These are phyloP conservation scores for Dynastes maya DNA, from an alignment of 2,888 invertebrate genomes.

Conservation along the genomic window DNA sequence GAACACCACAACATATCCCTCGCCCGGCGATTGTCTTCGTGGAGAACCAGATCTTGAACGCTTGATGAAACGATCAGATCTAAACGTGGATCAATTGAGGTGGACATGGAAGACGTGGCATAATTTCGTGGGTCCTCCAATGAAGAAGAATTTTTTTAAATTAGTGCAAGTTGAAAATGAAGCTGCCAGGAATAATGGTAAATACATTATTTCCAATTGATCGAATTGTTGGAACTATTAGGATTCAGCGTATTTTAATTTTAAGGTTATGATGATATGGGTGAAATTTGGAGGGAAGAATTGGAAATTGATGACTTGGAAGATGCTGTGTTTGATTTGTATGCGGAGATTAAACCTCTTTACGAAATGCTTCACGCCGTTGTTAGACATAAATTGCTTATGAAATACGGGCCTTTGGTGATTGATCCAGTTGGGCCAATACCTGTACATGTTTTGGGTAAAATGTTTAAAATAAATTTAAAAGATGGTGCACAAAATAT, in stretches of 20 bases:
- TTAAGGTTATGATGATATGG: conserved; percentile 77
- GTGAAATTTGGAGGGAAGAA: conserved; percentile 78
- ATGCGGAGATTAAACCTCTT: conserved; percentile 75
- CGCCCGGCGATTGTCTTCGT: conserved; percentile 71
- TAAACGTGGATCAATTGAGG: conserved; percentile 61
- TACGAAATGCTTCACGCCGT: conserved; percentile 84
- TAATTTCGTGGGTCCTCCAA: conserved; percentile 74
- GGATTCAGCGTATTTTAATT: not conserved
- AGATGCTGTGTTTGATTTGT: conserved; percentile 71
- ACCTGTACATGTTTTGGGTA: conserved; percentile 81
- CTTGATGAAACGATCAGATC: conserved; percentile 71
- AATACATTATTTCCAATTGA: conserved; percentile 51
- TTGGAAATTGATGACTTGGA: conserved; percentile 76
- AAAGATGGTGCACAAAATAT: not conserved
- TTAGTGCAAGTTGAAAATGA: conserved; percentile 76
- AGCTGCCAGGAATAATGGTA: conserved; percentile 79
- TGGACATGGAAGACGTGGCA: conserved; percentile 82
- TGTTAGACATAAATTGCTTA: conserved; percentile 75
- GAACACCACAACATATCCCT: conserved; percentile 58
- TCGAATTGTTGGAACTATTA: not conserved
- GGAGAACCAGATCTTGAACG: conserved; percentile 78
- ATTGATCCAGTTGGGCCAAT: conserved; percentile 75
- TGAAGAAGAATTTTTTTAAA: conserved; percentile 73
- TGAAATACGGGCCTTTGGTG: conserved; percentile 73
- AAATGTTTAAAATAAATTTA: conserved; percentile 14